Conservation (phyloP, 2,113 vertebrate genomes). For the Chaetops frenatus region DNA sequence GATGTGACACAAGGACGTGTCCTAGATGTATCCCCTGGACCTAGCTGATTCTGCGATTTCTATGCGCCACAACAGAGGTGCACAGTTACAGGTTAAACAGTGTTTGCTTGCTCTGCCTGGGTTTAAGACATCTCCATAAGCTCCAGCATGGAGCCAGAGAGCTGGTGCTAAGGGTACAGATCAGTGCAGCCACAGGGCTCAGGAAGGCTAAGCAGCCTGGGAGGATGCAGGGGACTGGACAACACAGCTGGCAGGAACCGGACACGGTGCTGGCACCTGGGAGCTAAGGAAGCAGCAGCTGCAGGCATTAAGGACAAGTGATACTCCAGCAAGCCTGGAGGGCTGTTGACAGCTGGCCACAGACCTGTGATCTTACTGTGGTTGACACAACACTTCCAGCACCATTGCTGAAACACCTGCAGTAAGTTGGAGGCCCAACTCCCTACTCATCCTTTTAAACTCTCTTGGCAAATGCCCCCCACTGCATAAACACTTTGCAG, state of each 20-base stretch:
- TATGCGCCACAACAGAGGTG: background rate
- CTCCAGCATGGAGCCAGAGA: background rate
- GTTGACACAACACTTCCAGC: background rate
- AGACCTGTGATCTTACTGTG: background rate
- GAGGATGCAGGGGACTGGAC: background rate
- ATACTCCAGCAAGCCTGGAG: background rate
- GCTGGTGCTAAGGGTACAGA: background rate
- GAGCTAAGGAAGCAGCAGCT: background rate
- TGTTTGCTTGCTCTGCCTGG: background rate
- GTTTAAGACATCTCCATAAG: background rate
- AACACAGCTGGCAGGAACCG: background rate
- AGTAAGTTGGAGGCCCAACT: background rate
- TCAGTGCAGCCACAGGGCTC: too few relatives aligned
- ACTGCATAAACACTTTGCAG: background rate
- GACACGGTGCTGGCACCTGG: background rate
- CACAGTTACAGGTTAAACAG: background rate
- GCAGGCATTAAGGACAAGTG: background rate
- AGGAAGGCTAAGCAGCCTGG: background rate
- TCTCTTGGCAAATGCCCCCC: background rate
- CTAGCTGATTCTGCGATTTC: background rate
- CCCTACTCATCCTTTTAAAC: background rate
- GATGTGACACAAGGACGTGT: background rate
- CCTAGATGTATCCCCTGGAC: background rate
- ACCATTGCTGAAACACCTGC: background rate
- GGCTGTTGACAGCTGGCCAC: rapidly evolving